Evolutionary conservation across 2,888 invertebrate species (phyloP), one percentile per base, ranked within the genome.

Genomic region (Trilocha varians): DNA sequence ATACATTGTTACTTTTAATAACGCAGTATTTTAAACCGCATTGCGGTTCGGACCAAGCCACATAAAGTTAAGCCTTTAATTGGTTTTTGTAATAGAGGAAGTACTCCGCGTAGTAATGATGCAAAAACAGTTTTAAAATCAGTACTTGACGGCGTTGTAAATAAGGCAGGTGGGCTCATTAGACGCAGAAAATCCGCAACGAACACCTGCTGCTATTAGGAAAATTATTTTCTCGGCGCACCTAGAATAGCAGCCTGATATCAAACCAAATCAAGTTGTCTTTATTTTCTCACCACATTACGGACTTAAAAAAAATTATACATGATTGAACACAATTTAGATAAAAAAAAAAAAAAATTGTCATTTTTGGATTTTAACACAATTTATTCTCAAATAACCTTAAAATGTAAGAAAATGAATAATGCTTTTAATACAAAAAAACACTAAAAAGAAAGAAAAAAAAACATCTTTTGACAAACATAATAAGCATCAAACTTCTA

Each of bases 171-270:
- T 69, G 67, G 50, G 52, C 55, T 62, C 62, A 68, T 75, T 73
- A 71, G 57, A 62, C 46, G 56, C 61, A 70, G 76, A 66, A 74
- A 77, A 73, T 72, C 62, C 52, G 61, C 63, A 53, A 48, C 43
- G 54, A 47, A 52, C 59, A 54, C 59, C 72, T 70, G 70, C 71
- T 74, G 75, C 61, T 53, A 47, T 50, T 62, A 70, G 74, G 77
- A 74, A 78, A 76, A 76, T 75, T 63, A 76, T 79, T 77, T 78
- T 74, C 75, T 76, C 56, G 45, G 53, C 41, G 59, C 54, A 45
- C 42, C 48, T 49, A 34, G 18, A 35, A 5, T 18, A 13, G 39
- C 34, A 38, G 39, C 13, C 13, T 34, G 13, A 32, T 32, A 16
- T 16, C 18, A 38, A 25, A 13, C 13, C 4, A 25, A 2, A 3